A percentile compares a stretch with the other conserved stretches of the same genome.
phyloP scores from a whole-genome alignment of 2,888 invertebrate genomes.

The Polydrusus tereticollis region DNA sequence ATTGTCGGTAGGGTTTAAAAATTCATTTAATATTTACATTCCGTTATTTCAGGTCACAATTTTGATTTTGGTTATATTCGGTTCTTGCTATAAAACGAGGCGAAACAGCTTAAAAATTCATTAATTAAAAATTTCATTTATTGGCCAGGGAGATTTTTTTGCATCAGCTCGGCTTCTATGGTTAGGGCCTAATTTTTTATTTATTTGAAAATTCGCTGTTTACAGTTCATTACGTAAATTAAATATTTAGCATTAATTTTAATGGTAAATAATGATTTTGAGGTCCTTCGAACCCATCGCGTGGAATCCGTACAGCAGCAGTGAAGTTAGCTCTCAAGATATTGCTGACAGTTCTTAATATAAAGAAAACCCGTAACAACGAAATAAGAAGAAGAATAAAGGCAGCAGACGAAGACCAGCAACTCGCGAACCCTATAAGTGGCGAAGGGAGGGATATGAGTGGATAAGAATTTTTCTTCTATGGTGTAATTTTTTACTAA shows the following conservation, averaged over 20 bases:
- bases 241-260: neutral
- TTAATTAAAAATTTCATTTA: constrained; percentile 9
- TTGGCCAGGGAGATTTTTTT: neutral
- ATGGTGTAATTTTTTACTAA: no score
- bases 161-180: neutral
- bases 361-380: no score
- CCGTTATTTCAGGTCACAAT: neutral
- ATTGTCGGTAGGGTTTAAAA: neutral
- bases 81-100: neutral
- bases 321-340: no score
- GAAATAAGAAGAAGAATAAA: no score
- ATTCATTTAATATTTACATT: constrained; percentile 9
- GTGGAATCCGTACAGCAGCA: no score
- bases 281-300: no score
- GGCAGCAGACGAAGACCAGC: no score
- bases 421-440: no score
- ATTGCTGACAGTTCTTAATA: no score
- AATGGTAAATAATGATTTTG: neutral
- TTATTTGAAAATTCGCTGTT: neutral
- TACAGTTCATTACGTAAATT: neutral
- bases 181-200: neutral
- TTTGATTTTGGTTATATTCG: neutral
- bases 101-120: constrained; percentile 3
- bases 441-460: no score
- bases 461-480: no score